Evolutionary conservation across 2,797 vertebrate genomes (phyloP).

Genomic region (Myotis daubentonii): DNA sequence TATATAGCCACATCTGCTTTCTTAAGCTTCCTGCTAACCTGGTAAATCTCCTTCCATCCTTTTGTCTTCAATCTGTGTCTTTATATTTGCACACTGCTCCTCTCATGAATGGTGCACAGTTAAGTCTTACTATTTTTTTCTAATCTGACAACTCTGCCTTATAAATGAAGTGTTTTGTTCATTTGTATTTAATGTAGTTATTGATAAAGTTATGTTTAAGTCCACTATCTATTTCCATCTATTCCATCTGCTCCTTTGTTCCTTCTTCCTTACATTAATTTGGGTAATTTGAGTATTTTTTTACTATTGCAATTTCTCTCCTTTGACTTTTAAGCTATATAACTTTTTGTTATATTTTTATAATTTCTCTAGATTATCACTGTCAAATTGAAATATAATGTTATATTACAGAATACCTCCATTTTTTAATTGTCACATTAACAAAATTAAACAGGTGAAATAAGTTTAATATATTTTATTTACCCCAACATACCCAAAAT

Average conservation of each 20-base stretch:
- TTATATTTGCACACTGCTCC: neutral
- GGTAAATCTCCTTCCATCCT: neutral
- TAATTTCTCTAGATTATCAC: neutral
- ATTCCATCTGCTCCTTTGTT: neutral
- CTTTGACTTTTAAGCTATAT: constrained; percentile 23
- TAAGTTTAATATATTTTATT: neutral
- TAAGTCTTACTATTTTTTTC: neutral
- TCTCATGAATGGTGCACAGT: neutral
- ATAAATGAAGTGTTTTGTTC: neutral
- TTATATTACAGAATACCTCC: neutral
- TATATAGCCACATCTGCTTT: neutral
- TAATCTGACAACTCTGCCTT: neutral
- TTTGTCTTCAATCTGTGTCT: neutral
- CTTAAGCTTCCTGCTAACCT: neutral
- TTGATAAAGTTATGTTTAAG: neutral
- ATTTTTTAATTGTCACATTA: constrained; percentile 34
- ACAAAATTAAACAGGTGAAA: constrained; percentile 35
- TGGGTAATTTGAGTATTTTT: neutral
- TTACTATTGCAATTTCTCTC: neutral
- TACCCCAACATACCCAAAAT: neutral
- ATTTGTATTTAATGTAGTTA: neutral
- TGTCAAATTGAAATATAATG: neutral
- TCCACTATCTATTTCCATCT: neutral
- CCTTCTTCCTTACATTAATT: constrained; percentile 26
- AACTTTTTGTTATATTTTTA: neutral